Evolutionary conservation across 1,140 invertebrate species (phyloP).

Genomic region (Periplaneta americana): DNA sequence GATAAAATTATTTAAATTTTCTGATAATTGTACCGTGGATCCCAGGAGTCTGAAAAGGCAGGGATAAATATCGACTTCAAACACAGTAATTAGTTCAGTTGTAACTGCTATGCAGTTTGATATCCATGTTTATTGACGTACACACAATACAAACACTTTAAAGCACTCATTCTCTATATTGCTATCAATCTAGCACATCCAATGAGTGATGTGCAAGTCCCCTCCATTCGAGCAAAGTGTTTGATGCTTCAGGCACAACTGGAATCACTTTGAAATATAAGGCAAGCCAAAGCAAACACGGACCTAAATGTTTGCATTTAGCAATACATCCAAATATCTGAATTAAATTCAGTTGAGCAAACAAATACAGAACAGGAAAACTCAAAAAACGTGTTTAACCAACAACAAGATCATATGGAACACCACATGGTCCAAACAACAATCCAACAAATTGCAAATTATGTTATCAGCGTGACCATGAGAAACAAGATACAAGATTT

Average conservation of each 20-base stretch:
- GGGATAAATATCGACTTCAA: too few species aligned
- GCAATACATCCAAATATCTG: not conserved
- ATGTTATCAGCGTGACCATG: too few species aligned
- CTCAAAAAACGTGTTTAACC: too few species aligned
- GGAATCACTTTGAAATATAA: not conserved
- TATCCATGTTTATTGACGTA: not conserved
- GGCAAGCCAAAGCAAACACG: slow-evolving; percentile 1
- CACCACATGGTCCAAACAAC: too few species aligned
- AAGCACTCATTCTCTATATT: not conserved
- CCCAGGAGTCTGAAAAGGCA: too few species aligned
- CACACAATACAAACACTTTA: not conserved
- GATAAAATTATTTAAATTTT: too few species aligned
- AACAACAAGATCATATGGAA: too few species aligned
- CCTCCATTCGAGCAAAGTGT: not conserved
- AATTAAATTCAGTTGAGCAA: not conserved
- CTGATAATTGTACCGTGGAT: too few species aligned
- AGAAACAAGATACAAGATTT: too few species aligned
- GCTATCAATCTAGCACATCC: not conserved
- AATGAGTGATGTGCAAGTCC: not conserved
- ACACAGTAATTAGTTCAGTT: too few species aligned
- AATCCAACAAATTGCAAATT: too few species aligned
- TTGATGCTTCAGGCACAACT: not conserved
- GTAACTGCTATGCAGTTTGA: too few species aligned
- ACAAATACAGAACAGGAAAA: not conserved
- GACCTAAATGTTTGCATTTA: not conserved